Conservation (phyloP, 2,888 invertebrate genomes). For the Polydrusus pterygomalis region DNA sequence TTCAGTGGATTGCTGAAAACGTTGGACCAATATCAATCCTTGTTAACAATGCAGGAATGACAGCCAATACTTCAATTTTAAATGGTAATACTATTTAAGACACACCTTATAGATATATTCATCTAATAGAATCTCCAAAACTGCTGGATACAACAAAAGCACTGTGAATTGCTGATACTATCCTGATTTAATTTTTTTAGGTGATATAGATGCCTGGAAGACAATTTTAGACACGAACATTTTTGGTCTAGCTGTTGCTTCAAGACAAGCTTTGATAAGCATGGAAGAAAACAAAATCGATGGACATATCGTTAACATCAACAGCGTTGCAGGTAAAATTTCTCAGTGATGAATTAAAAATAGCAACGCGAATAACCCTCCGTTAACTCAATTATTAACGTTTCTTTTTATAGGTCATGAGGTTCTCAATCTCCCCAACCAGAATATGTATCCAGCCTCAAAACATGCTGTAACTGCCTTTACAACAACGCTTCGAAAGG, state of each 20-base stretch:
- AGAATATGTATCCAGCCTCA: constrained; percentile 45
- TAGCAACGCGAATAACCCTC: too few species aligned
- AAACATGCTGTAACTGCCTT: constrained; percentile 49
- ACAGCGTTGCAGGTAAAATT: constrained; percentile 55
- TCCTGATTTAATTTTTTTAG: constrained; percentile 34
- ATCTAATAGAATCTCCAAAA: too few species aligned
- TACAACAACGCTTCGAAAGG: constrained; percentile 39
- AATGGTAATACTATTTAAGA: constrained; percentile 20
- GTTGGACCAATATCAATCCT: constrained; percentile 59
- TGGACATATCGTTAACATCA: constrained; percentile 60
- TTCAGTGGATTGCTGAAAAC: constrained; percentile 58
- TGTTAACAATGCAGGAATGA: constrained; percentile 60
- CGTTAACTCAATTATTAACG: not conserved
- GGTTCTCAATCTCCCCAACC: constrained; percentile 29
- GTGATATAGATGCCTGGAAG: constrained; percentile 60
- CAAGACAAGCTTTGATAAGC: constrained; percentile 58
- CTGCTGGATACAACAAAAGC: too few species aligned
- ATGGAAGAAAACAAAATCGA: constrained; percentile 60
- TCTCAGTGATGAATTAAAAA: too few species aligned
- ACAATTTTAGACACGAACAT: constrained; percentile 62
- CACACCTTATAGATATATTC: too few species aligned
- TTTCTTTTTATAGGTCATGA: constrained; percentile 29
- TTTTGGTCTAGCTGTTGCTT: constrained; percentile 58
- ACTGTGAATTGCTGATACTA: too few species aligned
- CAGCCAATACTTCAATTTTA: not conserved